These are phyloP conservation scores for Eurytoma californica DNA, from an alignment of 2,888 invertebrate genomes.

Conservation along the genomic window DNA sequence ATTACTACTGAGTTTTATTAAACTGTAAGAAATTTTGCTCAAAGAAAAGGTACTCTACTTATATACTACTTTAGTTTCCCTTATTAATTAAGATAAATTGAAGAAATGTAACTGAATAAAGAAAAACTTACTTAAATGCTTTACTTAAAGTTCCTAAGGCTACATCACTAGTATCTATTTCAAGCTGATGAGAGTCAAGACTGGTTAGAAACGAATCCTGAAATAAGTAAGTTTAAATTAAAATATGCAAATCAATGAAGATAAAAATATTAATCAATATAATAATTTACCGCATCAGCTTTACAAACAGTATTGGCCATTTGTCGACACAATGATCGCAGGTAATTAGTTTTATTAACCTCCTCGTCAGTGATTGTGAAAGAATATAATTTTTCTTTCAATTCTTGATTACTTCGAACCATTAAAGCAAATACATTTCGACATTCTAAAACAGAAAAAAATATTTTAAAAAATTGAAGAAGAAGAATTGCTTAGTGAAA, in stretches of 20 bases:
- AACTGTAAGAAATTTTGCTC: conserved; percentile 3
- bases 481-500: neutral
- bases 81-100: conserved; percentile 2
- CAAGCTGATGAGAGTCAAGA: conserved; percentile 88
- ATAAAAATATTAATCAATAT: conserved; percentile 20
- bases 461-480: neutral
- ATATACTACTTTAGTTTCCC: conserved; percentile 2
- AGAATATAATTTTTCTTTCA: conserved; percentile 91
- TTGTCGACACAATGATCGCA: conserved; percentile 89
- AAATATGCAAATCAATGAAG: neutral
- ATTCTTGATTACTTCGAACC: conserved; percentile 89
- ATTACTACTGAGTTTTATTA: conserved; percentile 10
- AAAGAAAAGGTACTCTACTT: conserved; percentile 18
- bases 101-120: conserved; percentile 14
- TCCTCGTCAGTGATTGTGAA: conserved; percentile 91
- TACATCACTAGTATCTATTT: conserved; percentile 92
- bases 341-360: conserved; percentile 87
- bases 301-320: conserved; percentile 95
- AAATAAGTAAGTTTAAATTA: conserved; percentile 65
- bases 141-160: conserved; percentile 91
- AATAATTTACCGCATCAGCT: conserved; percentile 88
- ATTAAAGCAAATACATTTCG: conserved; percentile 93
- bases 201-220: conserved; percentile 89
- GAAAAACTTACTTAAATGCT: conserved; percentile 84
- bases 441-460: conserved; percentile 79